Conservation (phyloP, 1,140 invertebrate species). For the Stenopsyche tienmushanensis region DNA sequence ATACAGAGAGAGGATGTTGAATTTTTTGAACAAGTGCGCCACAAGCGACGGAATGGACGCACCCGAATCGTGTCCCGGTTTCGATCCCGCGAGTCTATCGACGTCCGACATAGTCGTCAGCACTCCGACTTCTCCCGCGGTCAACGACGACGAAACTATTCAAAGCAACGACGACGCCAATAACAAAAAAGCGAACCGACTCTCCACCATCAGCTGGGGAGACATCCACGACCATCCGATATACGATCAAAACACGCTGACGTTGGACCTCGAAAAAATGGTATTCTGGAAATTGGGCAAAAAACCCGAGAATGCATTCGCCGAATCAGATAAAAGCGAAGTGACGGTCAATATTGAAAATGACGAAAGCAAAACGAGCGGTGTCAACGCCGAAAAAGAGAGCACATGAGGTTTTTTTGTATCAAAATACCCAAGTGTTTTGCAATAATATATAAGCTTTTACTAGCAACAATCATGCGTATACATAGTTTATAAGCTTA, state of each 20-base stretch:
- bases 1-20: slow-evolving; percentile 55
- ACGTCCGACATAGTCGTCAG: slow-evolving; percentile 2
- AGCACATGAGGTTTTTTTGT: neutral
- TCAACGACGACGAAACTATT: slow-evolving; percentile 27
- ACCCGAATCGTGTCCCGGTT: slow-evolving; percentile 15
- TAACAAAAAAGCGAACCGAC: slow-evolving; percentile 27
- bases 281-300: neutral
- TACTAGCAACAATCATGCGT: neutral
- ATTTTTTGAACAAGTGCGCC: slow-evolving; percentile 49
- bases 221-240: slow-evolving; percentile 50
- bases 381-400: no score
- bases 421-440: neutral
- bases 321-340: neutral
- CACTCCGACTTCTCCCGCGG: neutral
- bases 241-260: slow-evolving; percentile 54
- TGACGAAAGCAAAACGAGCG: neutral
- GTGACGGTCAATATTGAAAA: neutral
- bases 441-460: neutral
- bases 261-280: slow-evolving; percentile 44
- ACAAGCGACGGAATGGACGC: slow-evolving; percentile 12
- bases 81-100: slow-evolving; percentile 39
- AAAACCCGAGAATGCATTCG: neutral
- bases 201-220: slow-evolving; percentile 51
- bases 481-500: no score
- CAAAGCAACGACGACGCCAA: neutral